Evolutionary conservation across 2,888 invertebrate genomes (phyloP), one percentile per base, ranked within the genome.

Genomic region (Beris chalybata): DNA sequence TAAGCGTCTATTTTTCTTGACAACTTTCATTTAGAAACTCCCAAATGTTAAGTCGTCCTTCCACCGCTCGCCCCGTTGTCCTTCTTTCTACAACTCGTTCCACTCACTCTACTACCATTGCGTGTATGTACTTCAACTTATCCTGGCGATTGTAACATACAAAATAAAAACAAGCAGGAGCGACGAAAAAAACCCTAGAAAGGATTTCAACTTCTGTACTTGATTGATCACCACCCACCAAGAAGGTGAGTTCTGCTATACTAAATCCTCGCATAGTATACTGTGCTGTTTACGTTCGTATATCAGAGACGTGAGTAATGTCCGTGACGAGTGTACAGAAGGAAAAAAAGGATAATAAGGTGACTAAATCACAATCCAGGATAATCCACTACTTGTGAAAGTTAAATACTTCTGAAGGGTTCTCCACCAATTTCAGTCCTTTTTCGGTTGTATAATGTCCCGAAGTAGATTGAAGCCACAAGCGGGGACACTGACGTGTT

Each of bases 141-240:
- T 52, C 52, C 50, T 52, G 30, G 12, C 50, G 38, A 50, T 32
- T 13, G 32, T 43, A 15, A 61, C 43, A 50, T 31, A 52, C 61
- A 29, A 9, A 45, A 15, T 30, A 58, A 45, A 29, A 44, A n/a
- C 31, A 38, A 61, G 38, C 43, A 61, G 38, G 30, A n/a, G 22
- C 9, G 11, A 12, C 3, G 22, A 32, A 12, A 32, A 29, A 4
- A 52, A 3, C 11, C 5, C 22, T 30, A 31, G 52, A 64, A 59
- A 67, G 65, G 67, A 67, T 67, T 67, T 67, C 30, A 57, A 61
- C 67, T 67, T 65, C 67, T 67, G 55, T 57, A 59, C 67, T 67
- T 67, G 67, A 67, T 67, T 67, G 67, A 67, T 67, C 65, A 54
- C 64, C 58, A 54, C 47, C 65, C 65, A 59, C 47, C 47, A 55